Percentiles rank a stretch among this genome's conserved stretches.
Conservation (phyloP, 2,113 vertebrate species). For the Ibidorhyncha struthersii region DNA sequence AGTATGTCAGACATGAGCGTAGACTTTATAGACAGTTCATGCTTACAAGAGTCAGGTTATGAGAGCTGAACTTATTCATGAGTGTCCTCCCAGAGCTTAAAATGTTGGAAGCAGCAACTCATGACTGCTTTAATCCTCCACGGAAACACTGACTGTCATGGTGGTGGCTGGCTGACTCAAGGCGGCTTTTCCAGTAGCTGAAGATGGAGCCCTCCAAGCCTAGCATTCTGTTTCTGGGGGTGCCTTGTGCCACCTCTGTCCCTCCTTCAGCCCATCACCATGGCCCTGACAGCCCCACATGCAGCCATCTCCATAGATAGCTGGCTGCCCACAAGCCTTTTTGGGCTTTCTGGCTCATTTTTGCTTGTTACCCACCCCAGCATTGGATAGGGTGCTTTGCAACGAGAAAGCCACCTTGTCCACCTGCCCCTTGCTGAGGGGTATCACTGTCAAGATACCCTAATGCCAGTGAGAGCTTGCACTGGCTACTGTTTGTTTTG, state of each 20-base stretch:
- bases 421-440: neutral
- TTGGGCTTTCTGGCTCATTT: neutral
- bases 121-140: neutral
- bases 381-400: neutral
- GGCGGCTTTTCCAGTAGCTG: neutral
- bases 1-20: neutral
- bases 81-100: neutral
- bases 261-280: neutral
- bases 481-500: neutral
- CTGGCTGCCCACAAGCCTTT: neutral
- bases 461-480: neutral
- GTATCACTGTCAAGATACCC: accelerated
- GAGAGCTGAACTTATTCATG: neutral
- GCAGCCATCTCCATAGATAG: accelerated
- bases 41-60: neutral
- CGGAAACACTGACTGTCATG: neutral
- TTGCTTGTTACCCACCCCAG: neutral
- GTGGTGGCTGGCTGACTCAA: neutral
- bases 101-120: neutral
- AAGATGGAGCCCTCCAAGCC: neutral
- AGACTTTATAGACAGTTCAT: neutral
- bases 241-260: neutral
- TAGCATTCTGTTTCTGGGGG: neutral
- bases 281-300: neutral
- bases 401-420: neutral